Evolutionary conservation across 2,113 vertebrate genomes (phyloP).

Genomic region (Ardeotis arabs): DNA sequence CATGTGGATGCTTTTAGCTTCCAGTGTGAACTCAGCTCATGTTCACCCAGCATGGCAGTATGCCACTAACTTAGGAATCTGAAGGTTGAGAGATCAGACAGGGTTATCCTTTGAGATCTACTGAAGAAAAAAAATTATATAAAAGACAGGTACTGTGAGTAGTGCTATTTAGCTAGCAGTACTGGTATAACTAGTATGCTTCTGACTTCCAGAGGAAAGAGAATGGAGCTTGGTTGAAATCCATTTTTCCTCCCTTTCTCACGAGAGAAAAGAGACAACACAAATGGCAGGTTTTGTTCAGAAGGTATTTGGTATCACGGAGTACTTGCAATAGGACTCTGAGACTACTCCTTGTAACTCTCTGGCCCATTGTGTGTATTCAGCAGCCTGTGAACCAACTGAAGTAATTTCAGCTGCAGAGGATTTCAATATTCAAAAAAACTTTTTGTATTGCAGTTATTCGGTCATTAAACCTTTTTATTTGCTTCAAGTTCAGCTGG

Average conservation of each 20-base stretch:
- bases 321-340: not conserved
- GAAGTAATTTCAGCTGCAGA: slow-evolving; percentile 1
- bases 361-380: not conserved
- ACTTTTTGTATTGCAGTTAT: not conserved
- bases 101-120: not conserved
- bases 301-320: not conserved
- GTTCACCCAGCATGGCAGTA: not conserved
- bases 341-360: not conserved
- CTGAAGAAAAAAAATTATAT: not conserved
- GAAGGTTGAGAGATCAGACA: not conserved
- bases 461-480: not conserved
- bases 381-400: not conserved
- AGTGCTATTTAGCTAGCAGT: not conserved
- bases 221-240: not conserved
- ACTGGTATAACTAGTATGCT: not conserved
- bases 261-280: not conserved
- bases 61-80: not conserved
- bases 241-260: not conserved
- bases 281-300: not conserved
- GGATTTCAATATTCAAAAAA: not conserved
- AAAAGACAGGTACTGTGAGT: not conserved
- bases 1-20: not conserved
- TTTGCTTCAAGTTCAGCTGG: not conserved
- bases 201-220: not conserved
- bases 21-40: not conserved